Conservation (phyloP, 2,888 invertebrate genomes). For the Ethmia dodecea region DNA sequence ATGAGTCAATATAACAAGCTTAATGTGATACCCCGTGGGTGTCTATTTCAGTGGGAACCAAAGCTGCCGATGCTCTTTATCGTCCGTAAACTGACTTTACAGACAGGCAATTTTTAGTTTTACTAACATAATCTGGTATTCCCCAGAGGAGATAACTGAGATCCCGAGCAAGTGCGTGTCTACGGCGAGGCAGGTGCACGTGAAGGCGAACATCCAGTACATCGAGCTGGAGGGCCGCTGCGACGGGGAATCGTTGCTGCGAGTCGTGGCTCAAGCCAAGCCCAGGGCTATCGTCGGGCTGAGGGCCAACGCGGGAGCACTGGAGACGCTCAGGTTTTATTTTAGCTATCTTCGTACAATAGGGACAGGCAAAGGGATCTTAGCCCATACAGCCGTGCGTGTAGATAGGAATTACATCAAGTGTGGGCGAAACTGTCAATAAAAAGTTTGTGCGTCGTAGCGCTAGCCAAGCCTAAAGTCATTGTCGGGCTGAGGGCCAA, state of each 20-base stretch:
- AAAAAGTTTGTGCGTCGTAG: slow-evolving; percentile 89
- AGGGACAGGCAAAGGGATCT: too few relatives aligned
- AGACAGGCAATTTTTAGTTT: too few relatives aligned
- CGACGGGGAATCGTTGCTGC: slow-evolving; percentile 88
- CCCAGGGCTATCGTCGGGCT: slow-evolving; percentile 86
- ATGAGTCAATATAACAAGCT: too few relatives aligned
- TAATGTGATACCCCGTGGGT: too few relatives aligned
- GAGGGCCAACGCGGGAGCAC: slow-evolving; percentile 37
- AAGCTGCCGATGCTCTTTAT: too few relatives aligned
- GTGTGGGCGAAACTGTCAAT: slow-evolving; percentile 95
- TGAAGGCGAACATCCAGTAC: slow-evolving; percentile 92
- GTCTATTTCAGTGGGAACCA: too few relatives aligned
- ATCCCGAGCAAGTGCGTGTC: slow-evolving; percentile 94
- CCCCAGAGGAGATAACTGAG: slow-evolving; percentile 74
- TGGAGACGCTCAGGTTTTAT: slow-evolving; percentile 38
- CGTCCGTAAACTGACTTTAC: too few relatives aligned
- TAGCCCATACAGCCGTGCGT: too few relatives aligned
- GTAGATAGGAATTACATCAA: slow-evolving; percentile 99
- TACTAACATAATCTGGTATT: too few relatives aligned
- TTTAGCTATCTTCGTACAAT: not conserved
- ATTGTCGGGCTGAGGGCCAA: slow-evolving; percentile 78
- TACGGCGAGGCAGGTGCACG: slow-evolving; percentile 83
- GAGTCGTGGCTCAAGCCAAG: slow-evolving; percentile 88
- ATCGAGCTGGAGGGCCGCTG: slow-evolving; percentile 98
- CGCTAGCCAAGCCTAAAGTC: slow-evolving; percentile 89